A percentile compares a stretch with the other conserved stretches of the same genome.
Evolutionary conservation across 53 echinoderm and acorn worm genomes (phyloP).

Genomic region (Echinarachnius parma): DNA sequence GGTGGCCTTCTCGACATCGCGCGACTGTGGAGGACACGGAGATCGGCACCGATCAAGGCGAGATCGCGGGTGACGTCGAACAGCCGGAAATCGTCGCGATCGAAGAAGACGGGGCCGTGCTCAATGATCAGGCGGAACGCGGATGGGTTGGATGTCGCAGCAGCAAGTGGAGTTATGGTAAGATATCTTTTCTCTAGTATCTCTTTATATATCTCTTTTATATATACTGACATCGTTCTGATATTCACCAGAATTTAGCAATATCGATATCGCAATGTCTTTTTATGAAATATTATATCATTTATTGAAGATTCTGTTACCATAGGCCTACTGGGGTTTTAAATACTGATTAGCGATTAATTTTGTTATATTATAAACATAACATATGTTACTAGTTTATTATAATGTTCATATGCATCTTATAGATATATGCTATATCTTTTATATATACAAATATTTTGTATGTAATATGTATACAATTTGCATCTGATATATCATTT

Average conservation of each 20-base stretch:
- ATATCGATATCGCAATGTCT: not conserved
- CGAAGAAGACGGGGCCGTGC: conserved; percentile 6
- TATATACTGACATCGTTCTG: not conserved
- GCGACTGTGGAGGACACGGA: conserved; percentile 10
- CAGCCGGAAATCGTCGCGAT: not conserved
- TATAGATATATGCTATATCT: no score
- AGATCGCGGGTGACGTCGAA: not conserved
- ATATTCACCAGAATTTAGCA: not conserved
- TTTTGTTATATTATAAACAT: no score
- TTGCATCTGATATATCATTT: no score
- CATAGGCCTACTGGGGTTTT: no score
- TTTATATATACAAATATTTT: no score
- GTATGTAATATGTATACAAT: no score
- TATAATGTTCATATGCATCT: no score
- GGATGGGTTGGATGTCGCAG: conserved; percentile 6
- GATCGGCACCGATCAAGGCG: conserved; percentile 10
- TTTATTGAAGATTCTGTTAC: no score
- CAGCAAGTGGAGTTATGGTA: not conserved
- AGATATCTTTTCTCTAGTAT: not conserved
- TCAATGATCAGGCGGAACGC: conserved; percentile 19
- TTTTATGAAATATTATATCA: not conserved
- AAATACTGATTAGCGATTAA: no score
- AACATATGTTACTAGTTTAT: no score
- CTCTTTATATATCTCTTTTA: not conserved
- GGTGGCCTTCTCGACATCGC: conserved; percentile 20